These are phyloP conservation scores for Drosophila rufa DNA, from an alignment of 1,140 invertebrate genomes.

Conservation along the genomic window DNA sequence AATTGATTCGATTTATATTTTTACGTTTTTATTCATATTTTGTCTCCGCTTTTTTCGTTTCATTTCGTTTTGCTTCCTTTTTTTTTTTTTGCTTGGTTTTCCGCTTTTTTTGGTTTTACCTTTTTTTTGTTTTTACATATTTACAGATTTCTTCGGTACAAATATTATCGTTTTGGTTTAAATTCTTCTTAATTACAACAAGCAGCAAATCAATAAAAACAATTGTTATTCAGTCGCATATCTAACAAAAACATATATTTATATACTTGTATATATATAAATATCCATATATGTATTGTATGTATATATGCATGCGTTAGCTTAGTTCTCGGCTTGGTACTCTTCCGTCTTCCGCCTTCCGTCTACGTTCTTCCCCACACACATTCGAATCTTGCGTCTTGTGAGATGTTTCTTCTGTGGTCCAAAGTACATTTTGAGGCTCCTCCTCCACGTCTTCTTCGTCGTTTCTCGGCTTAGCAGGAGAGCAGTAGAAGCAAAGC, in stretches of 20 bases:
- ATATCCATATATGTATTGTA: constrained; percentile 43
- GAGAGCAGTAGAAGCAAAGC: constrained; percentile 55
- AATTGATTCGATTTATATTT: constrained; percentile 79
- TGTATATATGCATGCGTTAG: constrained; percentile 46
- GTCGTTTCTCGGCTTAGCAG: constrained; percentile 22
- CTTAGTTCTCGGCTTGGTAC: constrained; percentile 36
- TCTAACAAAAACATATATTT: constrained; percentile 60
- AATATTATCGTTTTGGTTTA: constrained; percentile 61
- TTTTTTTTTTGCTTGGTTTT: constrained; percentile 39
- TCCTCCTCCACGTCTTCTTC: constrained; percentile 13
- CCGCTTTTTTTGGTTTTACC: constrained; percentile 27
- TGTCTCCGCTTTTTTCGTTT: constrained; percentile 33
- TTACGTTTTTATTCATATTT: constrained; percentile 42
- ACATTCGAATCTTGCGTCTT: constrained; percentile 28
- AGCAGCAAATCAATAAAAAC: constrained; percentile 79
- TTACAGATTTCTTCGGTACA: constrained; percentile 75
- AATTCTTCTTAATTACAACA: constrained; percentile 78
- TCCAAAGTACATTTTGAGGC: constrained; percentile 63
- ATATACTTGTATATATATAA: constrained; percentile 48
- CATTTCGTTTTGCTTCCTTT: constrained; percentile 20
- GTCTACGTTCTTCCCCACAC: constrained; percentile 1
- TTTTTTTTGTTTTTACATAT: constrained; percentile 76
- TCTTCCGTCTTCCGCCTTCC: neutral
- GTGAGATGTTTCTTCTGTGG: constrained; percentile 68
- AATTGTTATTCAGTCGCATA: constrained; percentile 79